Percentiles rank a stretch among this genome's conserved stretches.
phyloP scores from a whole-genome alignment of 2,113 vertebrate species.

The Clarias batrachus region DNA sequence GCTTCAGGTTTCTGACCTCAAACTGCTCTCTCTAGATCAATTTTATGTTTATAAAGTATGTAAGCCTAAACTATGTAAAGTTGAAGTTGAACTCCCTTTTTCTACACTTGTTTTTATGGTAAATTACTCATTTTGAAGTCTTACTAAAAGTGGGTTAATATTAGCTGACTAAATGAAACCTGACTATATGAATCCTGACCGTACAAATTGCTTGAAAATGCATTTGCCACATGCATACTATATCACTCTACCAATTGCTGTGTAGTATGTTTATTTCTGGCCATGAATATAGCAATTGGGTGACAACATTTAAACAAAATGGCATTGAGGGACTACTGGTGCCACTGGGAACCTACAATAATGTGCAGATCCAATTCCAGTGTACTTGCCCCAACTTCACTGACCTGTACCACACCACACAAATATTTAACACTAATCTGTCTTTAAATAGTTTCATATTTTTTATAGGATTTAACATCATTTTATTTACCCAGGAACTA shows the following conservation, averaged over 20 bases:
- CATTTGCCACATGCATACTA: background rate
- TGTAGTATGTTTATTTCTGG: background rate
- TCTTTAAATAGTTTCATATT: background rate
- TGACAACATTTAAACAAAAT: background rate
- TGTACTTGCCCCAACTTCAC: background rate
- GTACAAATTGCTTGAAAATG: background rate
- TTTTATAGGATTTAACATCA: background rate
- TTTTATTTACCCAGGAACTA: background rate
- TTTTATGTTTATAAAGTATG: background rate
- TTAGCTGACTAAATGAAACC: background rate
- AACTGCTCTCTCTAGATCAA: background rate
- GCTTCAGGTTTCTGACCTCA: constrained; percentile 5
- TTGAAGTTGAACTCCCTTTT: background rate
- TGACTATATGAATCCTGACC: background rate
- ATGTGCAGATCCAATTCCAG: constrained; percentile 2
- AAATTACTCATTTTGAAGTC: background rate
- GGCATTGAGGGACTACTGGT: background rate
- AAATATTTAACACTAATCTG: background rate
- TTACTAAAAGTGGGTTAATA: background rate
- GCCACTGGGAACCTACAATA: constrained; percentile 3
- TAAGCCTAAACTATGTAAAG: background rate
- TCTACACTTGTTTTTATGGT: background rate
- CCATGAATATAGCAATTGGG: background rate
- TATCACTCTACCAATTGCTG: too few species aligned
- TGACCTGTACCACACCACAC: background rate